Base-by-base conservation (phyloP, 2,888 invertebrate species). In the Entomobrya proxima region DNA sequence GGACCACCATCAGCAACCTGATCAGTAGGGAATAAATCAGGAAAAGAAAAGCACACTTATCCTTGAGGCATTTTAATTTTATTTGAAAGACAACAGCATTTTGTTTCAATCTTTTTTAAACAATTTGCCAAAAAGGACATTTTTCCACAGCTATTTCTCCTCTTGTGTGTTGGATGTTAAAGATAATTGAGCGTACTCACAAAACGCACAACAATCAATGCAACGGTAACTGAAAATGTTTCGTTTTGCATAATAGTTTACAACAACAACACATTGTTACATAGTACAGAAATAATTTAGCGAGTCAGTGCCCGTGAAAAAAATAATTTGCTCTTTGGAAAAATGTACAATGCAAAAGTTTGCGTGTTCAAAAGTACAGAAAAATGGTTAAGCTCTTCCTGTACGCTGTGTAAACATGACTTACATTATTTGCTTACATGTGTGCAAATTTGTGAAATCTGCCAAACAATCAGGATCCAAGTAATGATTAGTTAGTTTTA, bases 271-370 rank as follows among this genome's bases (percentile, higher is more conserved):
- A n/a, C 18, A 52, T n/a, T 52, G 21, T n/a, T n/a, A 52, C 13
- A 7, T 27, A 27, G 24, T 55, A 24, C 7, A 55, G 27, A 35
- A 15, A 64, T 40, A 72, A 72, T 72, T 72, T 72, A 72, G 47
- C n/a, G 15, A 72, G 72, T 30, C 44, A 72, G 72, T 72, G 72
- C 72, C 72, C 72, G 72, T 72, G 72, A 72, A 72, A n/a, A n/a
- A n/a, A 72, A 72, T 44, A 72, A 47, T 72, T 72, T 44, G 2
- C n/a, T 72, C 37, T 27, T 13, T 21, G 37, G 15, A 21, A 67
- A 24, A 4, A 64, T 24, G 9, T 58, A 24, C 18, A 69, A 24
- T 27, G 21, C 3, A 3, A 24, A 69, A 2, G 24, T 30, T 72
- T 72, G 44, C 72, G 72, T 72, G 72, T 27, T n/a, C 44, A 40